Conservation (phyloP, 2,113 vertebrate genomes). For the Heliornis fulica region DNA sequence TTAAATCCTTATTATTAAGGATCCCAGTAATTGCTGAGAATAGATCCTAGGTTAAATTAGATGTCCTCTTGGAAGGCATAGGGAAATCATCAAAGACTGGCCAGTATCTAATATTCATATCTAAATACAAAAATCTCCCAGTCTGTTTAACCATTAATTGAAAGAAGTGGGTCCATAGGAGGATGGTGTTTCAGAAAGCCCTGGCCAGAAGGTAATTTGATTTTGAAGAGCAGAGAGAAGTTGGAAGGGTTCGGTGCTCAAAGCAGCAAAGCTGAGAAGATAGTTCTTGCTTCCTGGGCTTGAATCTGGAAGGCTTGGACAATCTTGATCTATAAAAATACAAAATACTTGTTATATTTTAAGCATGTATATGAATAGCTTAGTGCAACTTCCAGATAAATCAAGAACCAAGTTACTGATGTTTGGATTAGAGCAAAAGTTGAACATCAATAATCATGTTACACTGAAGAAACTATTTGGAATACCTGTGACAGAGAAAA, state of each 20-base stretch:
- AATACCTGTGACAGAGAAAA: background rate
- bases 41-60: background rate
- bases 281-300: background rate
- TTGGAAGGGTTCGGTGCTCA: background rate
- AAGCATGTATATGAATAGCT: background rate
- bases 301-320: background rate
- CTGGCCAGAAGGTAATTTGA: background rate
- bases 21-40: background rate
- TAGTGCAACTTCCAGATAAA: background rate
- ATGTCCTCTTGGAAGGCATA: background rate
- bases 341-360: background rate
- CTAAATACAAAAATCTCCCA: background rate
- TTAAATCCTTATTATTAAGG: background rate
- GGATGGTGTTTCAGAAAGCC: background rate
- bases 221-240: background rate
- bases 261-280: background rate
- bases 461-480: background rate
- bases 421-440: background rate
- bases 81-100: fast-evolving
- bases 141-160: background rate
- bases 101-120: background rate
- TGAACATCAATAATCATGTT: background rate
- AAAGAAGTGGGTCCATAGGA: background rate
- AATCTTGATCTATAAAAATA: background rate
- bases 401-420: background rate